Evolutionary conservation across 2,888 invertebrate genomes (phyloP).

Genomic region (Catocala sponsa): DNA sequence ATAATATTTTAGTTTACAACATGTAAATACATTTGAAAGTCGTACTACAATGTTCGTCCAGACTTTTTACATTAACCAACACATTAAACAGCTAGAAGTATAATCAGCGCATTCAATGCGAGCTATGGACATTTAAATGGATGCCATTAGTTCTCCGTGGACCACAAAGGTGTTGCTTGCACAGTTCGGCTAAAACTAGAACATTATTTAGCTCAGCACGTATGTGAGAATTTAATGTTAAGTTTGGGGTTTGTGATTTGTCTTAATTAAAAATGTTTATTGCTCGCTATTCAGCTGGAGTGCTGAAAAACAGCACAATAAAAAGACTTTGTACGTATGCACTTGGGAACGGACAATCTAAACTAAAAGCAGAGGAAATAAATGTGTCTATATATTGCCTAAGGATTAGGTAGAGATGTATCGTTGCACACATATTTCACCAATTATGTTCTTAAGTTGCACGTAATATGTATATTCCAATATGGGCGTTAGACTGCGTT

Average conservation of each 20-base stretch:
- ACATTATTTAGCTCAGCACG: constrained; percentile 34
- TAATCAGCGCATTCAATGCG: constrained; percentile 39
- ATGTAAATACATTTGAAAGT: no score
- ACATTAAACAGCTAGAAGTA: constrained; percentile 33
- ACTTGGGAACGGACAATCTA: no score
- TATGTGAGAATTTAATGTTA: constrained; percentile 21
- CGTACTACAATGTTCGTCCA: constrained; percentile 9
- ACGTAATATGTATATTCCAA: no score
- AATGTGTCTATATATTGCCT: no score
- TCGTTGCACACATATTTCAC: no score
- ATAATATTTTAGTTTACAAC: no score
- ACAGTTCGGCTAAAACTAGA: constrained; percentile 22
- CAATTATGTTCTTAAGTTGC: no score
- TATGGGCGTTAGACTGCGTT: no score
- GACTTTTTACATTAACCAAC: constrained; percentile 35
- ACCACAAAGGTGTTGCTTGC: constrained; percentile 40
- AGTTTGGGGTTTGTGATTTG: constrained; percentile 4
- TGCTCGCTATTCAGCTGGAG: not conserved
- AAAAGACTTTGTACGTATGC: no score
- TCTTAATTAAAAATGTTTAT: constrained; percentile 7
- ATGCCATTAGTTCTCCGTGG: constrained; percentile 40
- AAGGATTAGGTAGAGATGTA: no score
- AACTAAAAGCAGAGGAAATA: no score
- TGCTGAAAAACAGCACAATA: no score
- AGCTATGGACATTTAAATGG: constrained; percentile 38